Evolutionary conservation across 53 echinoderm and acorn worm species (phyloP).

Genomic region (Mesocentrotus franciscanus): DNA sequence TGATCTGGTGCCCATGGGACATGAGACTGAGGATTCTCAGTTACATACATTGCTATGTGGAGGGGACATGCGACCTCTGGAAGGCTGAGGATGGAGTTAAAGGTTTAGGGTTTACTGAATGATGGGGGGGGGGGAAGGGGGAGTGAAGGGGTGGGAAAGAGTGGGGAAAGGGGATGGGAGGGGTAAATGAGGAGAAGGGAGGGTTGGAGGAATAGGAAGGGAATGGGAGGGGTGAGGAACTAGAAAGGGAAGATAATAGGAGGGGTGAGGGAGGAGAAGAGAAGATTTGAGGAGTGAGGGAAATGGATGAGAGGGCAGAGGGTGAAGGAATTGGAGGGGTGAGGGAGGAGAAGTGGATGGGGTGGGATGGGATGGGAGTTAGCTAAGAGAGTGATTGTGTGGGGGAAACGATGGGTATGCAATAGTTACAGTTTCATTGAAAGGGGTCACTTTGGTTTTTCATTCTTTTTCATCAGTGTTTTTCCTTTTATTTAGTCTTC

Average conservation of each 20-base stretch:
- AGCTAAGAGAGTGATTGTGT: neutral
- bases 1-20: neutral
- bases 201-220: neutral
- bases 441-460: too few species aligned
- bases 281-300: neutral
- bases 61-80: neutral
- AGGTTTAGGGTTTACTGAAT: neutral
- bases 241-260: too few species aligned
- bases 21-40: neutral
- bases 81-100: neutral
- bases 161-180: neutral
- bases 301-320: neutral
- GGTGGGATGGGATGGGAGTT: neutral
- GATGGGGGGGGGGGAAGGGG: neutral
- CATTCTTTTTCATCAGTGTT: too few species aligned
- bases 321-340: neutral
- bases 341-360: neutral
- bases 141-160: neutral
- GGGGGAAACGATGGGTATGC: neutral
- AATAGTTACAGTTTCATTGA: too few species aligned
- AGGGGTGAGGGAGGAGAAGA: neutral
- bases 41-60: constrained; percentile 2
- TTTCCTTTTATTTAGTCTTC: too few species aligned
- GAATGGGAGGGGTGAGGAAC: too few species aligned
- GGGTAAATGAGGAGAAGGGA: neutral